These are phyloP conservation scores for Oscheius sp. DNA, from an alignment of 2,888 invertebrate genomes.

Conservation along the genomic window DNA sequence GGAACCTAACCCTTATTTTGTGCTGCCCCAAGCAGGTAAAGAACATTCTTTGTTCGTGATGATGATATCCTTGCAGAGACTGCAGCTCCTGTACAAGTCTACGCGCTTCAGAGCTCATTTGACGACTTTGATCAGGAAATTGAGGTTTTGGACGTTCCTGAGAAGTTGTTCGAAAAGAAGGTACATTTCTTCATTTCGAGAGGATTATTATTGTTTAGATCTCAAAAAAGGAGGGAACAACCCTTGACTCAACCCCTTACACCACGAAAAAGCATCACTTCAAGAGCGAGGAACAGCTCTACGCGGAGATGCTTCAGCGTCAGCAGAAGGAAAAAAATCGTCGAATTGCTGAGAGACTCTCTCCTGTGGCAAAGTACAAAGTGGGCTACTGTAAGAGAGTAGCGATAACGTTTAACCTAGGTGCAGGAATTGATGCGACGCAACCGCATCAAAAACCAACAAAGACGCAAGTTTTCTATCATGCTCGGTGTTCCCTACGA, in stretches of 20 bases:
- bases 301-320: background rate
- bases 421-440: constrained; percentile 24
- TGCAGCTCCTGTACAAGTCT: too few species aligned
- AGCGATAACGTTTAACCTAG: background rate
- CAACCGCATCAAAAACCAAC: background rate
- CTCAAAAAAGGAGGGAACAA: too few species aligned
- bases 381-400: background rate
- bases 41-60: too few species aligned
- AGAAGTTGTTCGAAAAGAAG: too few species aligned
- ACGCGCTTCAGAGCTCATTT: too few species aligned
- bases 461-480: constrained; percentile 25
- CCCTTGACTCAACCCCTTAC: too few species aligned
- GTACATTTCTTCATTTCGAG: too few species aligned
- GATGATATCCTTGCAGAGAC: too few species aligned
- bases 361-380: constrained; percentile 28
- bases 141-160: too few species aligned
- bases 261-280: background rate
- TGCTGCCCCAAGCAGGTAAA: too few species aligned
- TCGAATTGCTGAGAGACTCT: constrained; percentile 21
- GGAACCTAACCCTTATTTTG: background rate
- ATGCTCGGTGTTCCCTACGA: constrained; percentile 16
- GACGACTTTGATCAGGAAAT: too few species aligned
- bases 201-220: too few species aligned
- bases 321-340: constrained; percentile 19
- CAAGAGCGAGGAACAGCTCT: background rate